Base-by-base conservation (phyloP, 2,888 invertebrate species). In the Scaptomyza cyrtandrae region DNA sequence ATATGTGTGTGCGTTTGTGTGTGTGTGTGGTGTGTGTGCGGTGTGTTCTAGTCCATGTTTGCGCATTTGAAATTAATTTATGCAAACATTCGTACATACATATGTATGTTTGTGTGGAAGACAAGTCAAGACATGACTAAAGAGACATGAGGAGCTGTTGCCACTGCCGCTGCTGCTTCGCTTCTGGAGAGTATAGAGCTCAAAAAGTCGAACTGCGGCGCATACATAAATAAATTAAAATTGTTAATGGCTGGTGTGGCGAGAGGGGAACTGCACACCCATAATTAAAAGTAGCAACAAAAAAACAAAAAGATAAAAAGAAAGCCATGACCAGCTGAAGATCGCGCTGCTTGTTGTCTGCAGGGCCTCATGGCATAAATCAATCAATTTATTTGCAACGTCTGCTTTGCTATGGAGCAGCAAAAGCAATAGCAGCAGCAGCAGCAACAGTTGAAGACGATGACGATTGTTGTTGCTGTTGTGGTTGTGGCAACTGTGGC, bases 171-270 rank as follows among this genome's bases (percentile, higher is more conserved):
- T 45, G 61, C 7, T 60, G 39, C 27, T 35, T 33, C 24, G 55
- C 33, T 33, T 27, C n/a, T 27, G 3, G 31, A 37, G 31, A 37
- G 19, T 35, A 54, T 58, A 58, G 29, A 49, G 56, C 72, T 77
- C 59, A 56, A 64, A 41, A 63, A 60, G 56, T 78, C 60, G 48
- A 76, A 77, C 72, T 69, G 46, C 58, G 33, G 58, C 81, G 85
- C 87, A 85, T 85, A 85, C 75, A 88, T 85, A 85, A 86, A 86
- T 86, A 88, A 86, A 86, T 86, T 86, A 86, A 86, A 86, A 87
- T 88, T 81, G 87, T 89, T 86, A 86, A 86, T 86, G 78, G 82
- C 76, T 71, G 57, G 37, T 45, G 73, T 46, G 49, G 10, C 4
- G 27, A 16, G 16, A 35, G 35, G 24, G 10, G 4, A 5, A 50